phyloP scores from a whole-genome alignment of 2,797 vertebrate species.

The Scomberomorus guttatus region DNA sequence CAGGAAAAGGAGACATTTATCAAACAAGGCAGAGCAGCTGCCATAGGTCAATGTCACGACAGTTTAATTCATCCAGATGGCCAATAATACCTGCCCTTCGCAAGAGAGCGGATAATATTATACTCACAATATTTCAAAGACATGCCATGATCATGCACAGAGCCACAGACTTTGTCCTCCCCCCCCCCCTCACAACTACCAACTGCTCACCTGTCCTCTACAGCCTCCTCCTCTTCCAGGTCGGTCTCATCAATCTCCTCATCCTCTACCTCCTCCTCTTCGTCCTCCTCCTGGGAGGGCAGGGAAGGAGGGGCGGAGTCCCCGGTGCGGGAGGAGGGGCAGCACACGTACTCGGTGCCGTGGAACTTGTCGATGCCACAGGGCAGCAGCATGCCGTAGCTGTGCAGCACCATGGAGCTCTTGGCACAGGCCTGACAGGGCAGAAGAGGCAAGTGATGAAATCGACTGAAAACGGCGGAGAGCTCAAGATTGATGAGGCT shows the following conservation, averaged over 20 bases:
- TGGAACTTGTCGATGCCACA: slow-evolving; percentile 95
- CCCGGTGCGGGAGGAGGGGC: slow-evolving; percentile 85
- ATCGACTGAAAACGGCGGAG: neutral
- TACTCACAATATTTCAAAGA: slow-evolving; percentile 32
- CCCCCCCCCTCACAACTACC: neutral
- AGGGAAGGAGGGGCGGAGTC: slow-evolving; percentile 77
- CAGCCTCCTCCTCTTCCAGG: slow-evolving; percentile 69
- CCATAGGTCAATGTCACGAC: slow-evolving; percentile 72
- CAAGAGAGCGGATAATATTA: slow-evolving; percentile 1
- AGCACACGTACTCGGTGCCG: slow-evolving; percentile 97
- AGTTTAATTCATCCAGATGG: slow-evolving; percentile 74
- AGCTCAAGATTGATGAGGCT: neutral
- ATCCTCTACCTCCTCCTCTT: slow-evolving; percentile 76
- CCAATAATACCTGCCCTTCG: slow-evolving; percentile 53
- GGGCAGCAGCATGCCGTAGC: slow-evolving; percentile 96
- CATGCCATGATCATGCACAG: slow-evolving; percentile 16
- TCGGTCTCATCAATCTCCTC: slow-evolving; percentile 82
- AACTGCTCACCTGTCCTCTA: slow-evolving; percentile 77
- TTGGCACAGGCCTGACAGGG: slow-evolving; percentile 90
- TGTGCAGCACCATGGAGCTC: slow-evolving; percentile 91
- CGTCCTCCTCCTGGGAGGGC: slow-evolving; percentile 74
- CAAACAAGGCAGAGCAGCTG: slow-evolving; percentile 66
- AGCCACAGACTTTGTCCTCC: neutral
- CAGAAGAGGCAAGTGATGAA: neutral
- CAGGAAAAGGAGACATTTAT: slow-evolving; percentile 66